Percentiles rank a stretch among this genome's conserved stretches.
Conservation (phyloP, 2,113 vertebrate genomes). For the Macaca fascicularis region T2T-MFA8v1.1 NC_088376.1:74646001-74646500, state of each 20-base stretch:
- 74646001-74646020: conserved; percentile 49
- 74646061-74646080: conserved; percentile 24
- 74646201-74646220: not conserved
- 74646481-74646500: not conserved
- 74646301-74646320: not conserved
- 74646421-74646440: not conserved
- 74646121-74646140: not conserved
- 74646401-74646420: not conserved
- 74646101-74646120: not conserved
- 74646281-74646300: not conserved
- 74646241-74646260: not conserved
- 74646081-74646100: not conserved
- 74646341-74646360: not conserved
- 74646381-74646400: not conserved
- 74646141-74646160: not conserved
- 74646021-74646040: conserved; percentile 22
- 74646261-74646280: not conserved
- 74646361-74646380: not conserved
- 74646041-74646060: not conserved
- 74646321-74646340: not conserved
- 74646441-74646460: not conserved
- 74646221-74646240: not conserved
- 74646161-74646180: not conserved
- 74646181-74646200: not conserved
- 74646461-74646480: not conserved